Evolutionary conservation across 2,888 invertebrate species (phyloP), one percentile per base, ranked within the genome.

Genomic region (Scaptomyza polygonia): DNA sequence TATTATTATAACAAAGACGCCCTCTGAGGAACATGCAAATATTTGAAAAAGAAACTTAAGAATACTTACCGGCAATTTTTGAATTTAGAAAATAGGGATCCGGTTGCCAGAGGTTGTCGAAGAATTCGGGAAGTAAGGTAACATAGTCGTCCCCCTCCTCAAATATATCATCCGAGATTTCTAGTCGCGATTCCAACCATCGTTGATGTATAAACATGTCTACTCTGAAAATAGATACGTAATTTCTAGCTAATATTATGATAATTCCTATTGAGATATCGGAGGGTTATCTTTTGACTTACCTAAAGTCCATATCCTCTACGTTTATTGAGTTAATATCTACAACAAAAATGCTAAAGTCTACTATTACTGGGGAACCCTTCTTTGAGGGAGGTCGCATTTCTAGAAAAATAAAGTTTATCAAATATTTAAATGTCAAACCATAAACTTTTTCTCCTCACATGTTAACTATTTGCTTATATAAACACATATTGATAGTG

Each of bases 241-340:
- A 74, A 66, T 68, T 54, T 47, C 86, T 79, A 47, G 58, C 68
- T 64, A 68, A 68, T 43, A 71, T 75, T 75, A 65, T 66, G 59
- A 47, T 48, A 51, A 42, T 54, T 53, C 30, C 12, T 5, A 47
- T 18, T 52, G 47, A 47, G 25, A 27, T 40, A 43, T 25, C 32
- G 34, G 40, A 25, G 12, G 11, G 18, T 18, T 39, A 11, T 6
- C n/a, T 12, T 5, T 21, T 1, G 51, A 86, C 89, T 92, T 92
- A 96, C 96, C 96, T 94, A 92, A 97, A 96, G 91, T 96, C 96
- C 96, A 96, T 96, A 87, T 96, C 96, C 92, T 96, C 96, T 67
- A 96, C 96, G 89, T 96, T 96, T 77, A 97, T 96, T 21, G 96
- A 96, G 91, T 96, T 96, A 68, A 97, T 96, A 90, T 97, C 96